Evolutionary conservation across 2,888 invertebrate genomes (phyloP), one percentile per base, ranked within the genome.

Genomic region (Torymus texanus): DNA sequence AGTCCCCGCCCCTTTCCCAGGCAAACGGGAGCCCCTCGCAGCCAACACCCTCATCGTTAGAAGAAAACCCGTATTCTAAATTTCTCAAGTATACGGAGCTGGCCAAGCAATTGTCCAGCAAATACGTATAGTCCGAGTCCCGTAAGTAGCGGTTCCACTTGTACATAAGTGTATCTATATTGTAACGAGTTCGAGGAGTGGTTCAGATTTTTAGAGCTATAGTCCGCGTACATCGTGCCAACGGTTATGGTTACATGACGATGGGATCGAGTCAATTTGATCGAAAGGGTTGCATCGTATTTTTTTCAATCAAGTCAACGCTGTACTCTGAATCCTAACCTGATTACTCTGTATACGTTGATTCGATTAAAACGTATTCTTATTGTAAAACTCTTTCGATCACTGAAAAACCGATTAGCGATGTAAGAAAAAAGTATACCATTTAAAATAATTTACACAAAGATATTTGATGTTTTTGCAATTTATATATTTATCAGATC

Each of bases 61-160:
- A 97, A 88, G 97, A 97, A 91, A 97, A 96, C 90, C 97, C 97
- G 70, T 97, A 97, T 92, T 97, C 98, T 86, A 98, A 98, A 93
- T 98, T 98, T 93, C 95, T 98, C 86, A 98, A 98, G 92, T 98
- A 98, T 92, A 98, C 98, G 90, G 98, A 98, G 92, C 94, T 98
- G 92, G 98, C 98, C 88, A 98, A 98, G 92, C 98, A 98, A 92
- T 93, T 98, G 91, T 98, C 98, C 90, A 97, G 97, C 92, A 98
- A 98, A 92, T 97, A 97, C 92, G 96, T 96, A 93, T 97, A 95
- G 94, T 92, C 89, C 89, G 89, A 88, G 88, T 87, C 87, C 87
- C 88, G 89, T 87, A 88, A 88, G 87, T 88, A 91, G 91, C 91
- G 91, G 91, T 88, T 90, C 88, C 75, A 81, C 85, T 85, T 90